phyloP scores from a whole-genome alignment of 2,888 invertebrate species.

The Timema podura region DNA sequence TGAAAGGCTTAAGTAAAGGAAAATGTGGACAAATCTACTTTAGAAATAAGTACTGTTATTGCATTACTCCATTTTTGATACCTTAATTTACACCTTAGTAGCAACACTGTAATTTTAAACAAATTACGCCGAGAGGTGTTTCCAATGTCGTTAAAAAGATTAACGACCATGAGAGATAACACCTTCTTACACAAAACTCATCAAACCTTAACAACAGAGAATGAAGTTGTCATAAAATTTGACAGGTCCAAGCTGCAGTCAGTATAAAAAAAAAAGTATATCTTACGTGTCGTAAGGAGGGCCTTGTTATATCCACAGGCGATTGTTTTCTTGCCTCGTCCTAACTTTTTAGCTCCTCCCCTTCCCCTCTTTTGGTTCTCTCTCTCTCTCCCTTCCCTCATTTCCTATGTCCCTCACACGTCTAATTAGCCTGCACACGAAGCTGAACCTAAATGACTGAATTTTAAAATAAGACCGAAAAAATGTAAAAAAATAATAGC shows the following conservation, averaged over 20 bases:
- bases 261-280: conserved; percentile 4
- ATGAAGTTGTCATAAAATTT: conserved; percentile 16
- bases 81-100: too few species aligned
- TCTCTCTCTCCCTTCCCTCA: neutral
- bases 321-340: conserved; percentile 14
- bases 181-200: too few species aligned
- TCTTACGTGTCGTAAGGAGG: conserved; percentile 10
- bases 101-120: too few species aligned
- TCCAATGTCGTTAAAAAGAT: too few species aligned
- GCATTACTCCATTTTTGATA: too few species aligned
- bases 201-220: neutral
- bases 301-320: neutral
- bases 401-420: neutral
- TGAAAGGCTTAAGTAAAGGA: too few species aligned
- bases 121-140: too few species aligned
- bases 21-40: too few species aligned
- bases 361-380: neutral
- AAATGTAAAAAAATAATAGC: conserved; percentile 10
- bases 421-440: conserved; percentile 2
- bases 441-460: neutral
- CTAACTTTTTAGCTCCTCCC: neutral
- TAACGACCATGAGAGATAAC: too few species aligned
- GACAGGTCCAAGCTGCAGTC: conserved; percentile 3
- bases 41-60: too few species aligned
- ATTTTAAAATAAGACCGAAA: neutral